Base-by-base conservation (phyloP, 1,140 invertebrate genomes). In the Drosophila nannoptera region DNA sequence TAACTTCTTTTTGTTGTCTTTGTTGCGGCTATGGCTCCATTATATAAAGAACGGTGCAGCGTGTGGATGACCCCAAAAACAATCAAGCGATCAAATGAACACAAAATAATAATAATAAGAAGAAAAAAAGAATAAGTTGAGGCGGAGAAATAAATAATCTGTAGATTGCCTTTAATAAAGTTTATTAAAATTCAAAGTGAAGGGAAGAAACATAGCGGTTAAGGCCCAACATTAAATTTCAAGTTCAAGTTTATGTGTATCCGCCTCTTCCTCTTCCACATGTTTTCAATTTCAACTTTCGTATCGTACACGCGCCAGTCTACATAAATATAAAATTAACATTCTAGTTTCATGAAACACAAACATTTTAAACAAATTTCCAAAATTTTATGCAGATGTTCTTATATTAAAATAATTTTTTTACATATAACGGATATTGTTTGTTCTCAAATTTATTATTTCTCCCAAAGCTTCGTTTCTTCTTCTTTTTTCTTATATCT, bases 211-310 rank as follows among this genome's bases (percentile, higher is more conserved):
- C 63, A 36, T 65, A 66, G 68, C 68, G 68, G 68, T 70, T 70
- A 58, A 70, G 54, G 68, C 63, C 54, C 68, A 60, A 66, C 49
- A 70, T 66, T 70, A 46, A 66, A 53, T 70, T 22, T 66, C 68
- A 70, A 70, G 68, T 66, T 70, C 68, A 70, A 70, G 68, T 70
- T 70, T 70, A 58, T 53, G 64, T 50, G 63, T 14, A 29, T 60
- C 36, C 33, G 14, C 16, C 7, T 6, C 32, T 45, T 33, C 48
- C 12, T 45, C 50, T 52, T 33, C 8, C 29, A 33, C n/a, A 35
- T 36, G 46, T 36, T 69, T 52, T 16, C 7, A 52, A 35, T 35
- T 29, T 52, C 22, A 58, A 52, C 67, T 69, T 58, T 69, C 60
- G 43, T 64, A 63, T 55, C 36, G 22, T 48, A 58, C 53, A 58